Evolutionary conservation across 2,888 invertebrate species (phyloP), one percentile per base, ranked within the genome.

Genomic region (Autographa pulchrina): DNA sequence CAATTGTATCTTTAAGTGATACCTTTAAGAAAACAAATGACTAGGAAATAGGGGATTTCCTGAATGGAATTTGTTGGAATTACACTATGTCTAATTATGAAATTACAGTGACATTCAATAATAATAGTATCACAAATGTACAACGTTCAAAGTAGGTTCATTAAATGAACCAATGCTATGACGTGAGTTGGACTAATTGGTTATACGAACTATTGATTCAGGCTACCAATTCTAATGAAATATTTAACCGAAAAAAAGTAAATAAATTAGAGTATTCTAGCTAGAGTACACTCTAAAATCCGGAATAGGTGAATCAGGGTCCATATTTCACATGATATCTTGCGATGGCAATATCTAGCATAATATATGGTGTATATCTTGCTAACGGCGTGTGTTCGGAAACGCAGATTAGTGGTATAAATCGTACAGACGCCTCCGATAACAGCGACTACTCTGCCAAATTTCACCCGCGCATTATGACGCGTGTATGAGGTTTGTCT

Each of bases 361-460:
- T 61, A 68, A 16, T 65, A 48, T 58, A 48, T 48, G 8, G 62
- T 56, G 54, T 13, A 52, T 69, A 76, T 78, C 65, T 68, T 20
- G 80, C 70, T 83, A 84, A 86, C 85, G 68, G 85, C 81, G 80
- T 85, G 86, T 75, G 81, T 82, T 82, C 78, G 81, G 70, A 80
- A 81, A 82, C 78, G 65, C 76, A 83, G 84, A 84, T 81, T 76
- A 73, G 74, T 63, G 75, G 80, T 75, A 86, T 90, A 88, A 87
- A 88, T 88, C 82, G 74, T 63, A 68, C 83, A 78, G 78, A 68
- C 83, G 77, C 77, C 70, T 74, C 78, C 86, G 92, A 92, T 92
- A 92, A 89, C 89, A 86, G 85, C 81, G 62, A 78, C 87, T 86
- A 89, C 87, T 83, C 88, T 92, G 93, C 92, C 92, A 93, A 93